A percentile compares a stretch with the other conserved stretches of the same genome.
Conservation (phyloP, 1,140 invertebrate genomes). For the Ruditapes philippinarum region DNA sequence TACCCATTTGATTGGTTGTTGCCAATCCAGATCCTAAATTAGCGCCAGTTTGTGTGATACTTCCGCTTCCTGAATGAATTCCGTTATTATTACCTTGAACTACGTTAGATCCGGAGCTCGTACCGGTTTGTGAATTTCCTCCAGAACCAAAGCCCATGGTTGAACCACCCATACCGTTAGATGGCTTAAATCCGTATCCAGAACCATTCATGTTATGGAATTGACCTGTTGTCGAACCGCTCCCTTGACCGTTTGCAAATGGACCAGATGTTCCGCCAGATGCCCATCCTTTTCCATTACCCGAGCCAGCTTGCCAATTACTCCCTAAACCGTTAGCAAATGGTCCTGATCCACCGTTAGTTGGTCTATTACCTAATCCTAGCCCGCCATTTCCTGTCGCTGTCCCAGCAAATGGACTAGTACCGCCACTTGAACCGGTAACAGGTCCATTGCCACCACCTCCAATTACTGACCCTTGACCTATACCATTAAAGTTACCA, state of each 20-base stretch:
- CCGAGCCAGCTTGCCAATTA: conserved; percentile 15
- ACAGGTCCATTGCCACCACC: neutral
- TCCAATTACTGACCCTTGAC: neutral
- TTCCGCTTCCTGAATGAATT: neutral
- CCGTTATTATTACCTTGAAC: neutral
- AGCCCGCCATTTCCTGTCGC: neutral
- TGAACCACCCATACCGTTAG: conserved; percentile 12
- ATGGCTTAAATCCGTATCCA: conserved; percentile 14
- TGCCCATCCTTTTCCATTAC: conserved; percentile 28
- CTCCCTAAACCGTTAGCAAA: neutral
- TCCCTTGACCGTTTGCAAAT: conserved; percentile 44
- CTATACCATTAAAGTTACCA: conserved; percentile 39
- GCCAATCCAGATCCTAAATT: neutral
- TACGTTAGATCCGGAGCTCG: neutral
- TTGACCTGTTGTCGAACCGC: conserved; percentile 11
- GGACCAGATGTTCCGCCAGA: conserved; percentile 20
- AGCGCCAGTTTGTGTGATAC: neutral
- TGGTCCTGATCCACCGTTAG: conserved; percentile 28
- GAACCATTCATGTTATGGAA: conserved; percentile 58
- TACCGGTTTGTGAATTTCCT: neutral
- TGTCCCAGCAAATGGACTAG: neutral
- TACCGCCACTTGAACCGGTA: neutral
- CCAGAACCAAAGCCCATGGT: neutral
- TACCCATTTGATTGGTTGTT: neutral
- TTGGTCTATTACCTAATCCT: neutral